Base-by-base conservation (phyloP, 2,113 vertebrate species). In the Lasiurus cinereus region DNA sequence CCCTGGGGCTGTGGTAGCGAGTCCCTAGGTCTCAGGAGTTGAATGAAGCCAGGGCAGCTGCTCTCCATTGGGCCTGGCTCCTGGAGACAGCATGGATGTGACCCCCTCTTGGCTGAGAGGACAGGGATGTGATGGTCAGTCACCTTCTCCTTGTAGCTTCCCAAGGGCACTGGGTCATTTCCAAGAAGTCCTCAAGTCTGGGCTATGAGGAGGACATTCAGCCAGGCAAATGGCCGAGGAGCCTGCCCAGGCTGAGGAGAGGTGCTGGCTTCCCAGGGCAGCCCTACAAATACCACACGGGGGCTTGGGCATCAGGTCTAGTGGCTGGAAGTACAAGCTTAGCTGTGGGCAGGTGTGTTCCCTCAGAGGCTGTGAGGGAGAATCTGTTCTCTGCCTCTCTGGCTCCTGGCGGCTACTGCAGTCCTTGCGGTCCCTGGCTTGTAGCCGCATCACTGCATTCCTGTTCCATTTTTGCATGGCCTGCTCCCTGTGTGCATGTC, bases 1-100 rank as follows among this genome's bases (percentile, higher is more conserved):
- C 1, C 2, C 43, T 0, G 1, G 39, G 69, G 27, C 31, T 95
- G 62, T 0, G 0, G 77, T 0, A 0, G 69, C 36, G 0, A 2
- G 0, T 13, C 24, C 83, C 88, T 67, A 6, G 4, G 18, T 43
- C 73, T 36, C 27, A 48, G 36, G 27, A 10, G 9, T 6, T 27
- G 66, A 36, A 33, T 27, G 66, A 36, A 33, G 13, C 36, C 22
- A 4, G 5, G 76, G 24, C 39, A 24, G 59, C 50, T 22, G 0
- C 24, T 76, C 39, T 78, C n/a, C 46, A 18, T 10, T 2, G 43
- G 31, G 80, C 36, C 56, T 54, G 4, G 2, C 50, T 76, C 52
- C 74, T 14, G 9, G 69, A 29, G 31, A 52, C 6, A 12, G 64
- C 52, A 29, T 27, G 39, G 43, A 18, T 0, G 8, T 31, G 59